Conservation (phyloP, 2,797 vertebrate genomes). For the Poliocrania exsul region DNA sequence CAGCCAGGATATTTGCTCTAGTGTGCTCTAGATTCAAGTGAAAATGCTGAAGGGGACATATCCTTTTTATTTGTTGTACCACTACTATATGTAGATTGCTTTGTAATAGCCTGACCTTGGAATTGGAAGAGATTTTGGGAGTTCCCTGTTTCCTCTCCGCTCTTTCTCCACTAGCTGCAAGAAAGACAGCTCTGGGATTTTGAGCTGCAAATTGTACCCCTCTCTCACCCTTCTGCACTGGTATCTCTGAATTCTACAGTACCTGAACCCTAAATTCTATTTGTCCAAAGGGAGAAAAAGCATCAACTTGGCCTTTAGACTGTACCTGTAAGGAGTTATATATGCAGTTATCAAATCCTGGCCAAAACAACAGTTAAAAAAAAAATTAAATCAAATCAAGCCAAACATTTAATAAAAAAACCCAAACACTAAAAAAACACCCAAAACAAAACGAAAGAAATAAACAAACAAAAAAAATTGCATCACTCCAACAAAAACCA, state of each 20-base stretch:
- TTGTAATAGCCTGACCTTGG: not conserved
- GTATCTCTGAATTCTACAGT: not conserved
- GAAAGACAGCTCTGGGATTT: not conserved
- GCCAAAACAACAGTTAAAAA: not conserved
- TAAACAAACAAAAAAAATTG: not conserved
- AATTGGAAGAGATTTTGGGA: not conserved
- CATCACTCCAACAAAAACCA: not conserved
- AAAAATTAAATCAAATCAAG: not conserved
- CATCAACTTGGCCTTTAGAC: not conserved
- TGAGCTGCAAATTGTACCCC: rapidly evolving
- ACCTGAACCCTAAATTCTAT: not conserved
- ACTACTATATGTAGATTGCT: not conserved
- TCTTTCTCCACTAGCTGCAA: not conserved
- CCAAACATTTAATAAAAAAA: not conserved
- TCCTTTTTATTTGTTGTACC: not conserved
- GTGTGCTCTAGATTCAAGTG: not conserved
- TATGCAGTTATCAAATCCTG: not conserved
- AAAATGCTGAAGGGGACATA: not conserved
- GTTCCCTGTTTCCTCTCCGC: not conserved
- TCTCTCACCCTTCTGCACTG: not conserved
- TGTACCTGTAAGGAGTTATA: not conserved
- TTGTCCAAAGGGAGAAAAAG: not conserved
- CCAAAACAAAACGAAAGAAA: too few relatives aligned
- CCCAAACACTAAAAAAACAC: too few relatives aligned
- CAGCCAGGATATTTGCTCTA: not conserved